Evolutionary conservation across 2,888 invertebrate genomes (phyloP), one percentile per base, ranked within the genome.

Genomic region (Perdita meconis): DNA sequence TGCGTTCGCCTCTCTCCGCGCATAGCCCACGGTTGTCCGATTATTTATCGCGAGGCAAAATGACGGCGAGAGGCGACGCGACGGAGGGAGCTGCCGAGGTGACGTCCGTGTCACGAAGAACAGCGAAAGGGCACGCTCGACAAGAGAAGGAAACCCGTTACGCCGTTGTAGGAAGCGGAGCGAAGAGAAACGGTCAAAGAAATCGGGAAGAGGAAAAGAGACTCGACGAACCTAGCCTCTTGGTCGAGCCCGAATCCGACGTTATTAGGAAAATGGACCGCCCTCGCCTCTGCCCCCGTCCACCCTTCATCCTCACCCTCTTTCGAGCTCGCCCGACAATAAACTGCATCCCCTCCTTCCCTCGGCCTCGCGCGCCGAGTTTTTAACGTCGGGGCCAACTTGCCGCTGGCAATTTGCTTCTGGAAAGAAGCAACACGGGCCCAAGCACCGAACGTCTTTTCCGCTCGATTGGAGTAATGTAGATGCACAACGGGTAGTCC

Each of bases 231-330:
- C 66, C 64, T 53, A 79, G 55, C 79, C 77, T 71, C 34, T 38
- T 38, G 70, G 61, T 81, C 87, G 86, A 87, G 86, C 87, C 86
- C 86, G 86, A 88, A 88, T 84, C 84, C 88, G 82, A 72, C 80
- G 85, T 86, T 86, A 86, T 86, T 87, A 86, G 85, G 86, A 86
- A 87, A 86, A 85, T 86, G 85, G 86, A 86, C 85, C 80, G 69
- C 51, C n/a, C 59, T 51, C 50, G 55, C 30, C 59, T 22, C 26
- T n/a, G 59, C 67, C 61, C 53, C n/a, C n/a, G n/a, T n/a, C n/a
- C n/a, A n/a, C n/a, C n/a, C 60, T 56, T 61, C 53, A 1, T 10
- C 12, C 68, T 65, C 56, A 55, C 44, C 56, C 53, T 53, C 69
- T 50, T 24, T 80, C 42, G 26, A 64, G 16, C 60, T 57, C 70